Base-by-base conservation (phyloP, 2,888 invertebrate genomes). In the Conus canariensis region DNA sequence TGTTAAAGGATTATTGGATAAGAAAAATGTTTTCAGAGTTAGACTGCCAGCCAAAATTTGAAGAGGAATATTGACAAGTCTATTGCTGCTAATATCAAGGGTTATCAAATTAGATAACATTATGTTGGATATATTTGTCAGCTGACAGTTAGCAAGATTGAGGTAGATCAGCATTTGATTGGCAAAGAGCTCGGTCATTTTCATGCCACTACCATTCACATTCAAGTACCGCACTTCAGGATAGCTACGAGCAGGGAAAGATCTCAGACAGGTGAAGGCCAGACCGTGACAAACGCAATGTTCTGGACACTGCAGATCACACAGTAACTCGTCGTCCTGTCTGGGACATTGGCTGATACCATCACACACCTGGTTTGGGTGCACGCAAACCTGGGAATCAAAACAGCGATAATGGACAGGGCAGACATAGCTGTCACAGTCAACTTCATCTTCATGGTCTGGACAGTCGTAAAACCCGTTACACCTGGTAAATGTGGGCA, bases 321-420 rank as follows among this genome's bases (percentile, higher is more conserved):
- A 85, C 56, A 59, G 56, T 22, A 85, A 59, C 59, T 85, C 83
- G 59, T 85, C 83, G 22, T 85, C 83, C 7, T n/a, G 83, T 8
- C 12, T 58, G 7, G 83, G 83, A 22, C 83, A 85, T n/a, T 85
- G 83, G 59, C 9, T 22, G 22, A 16, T 5, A n/a, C 83, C 83
- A 59, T 85, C 83, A 85, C 83, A 85, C 83, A 85, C 58, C 16
- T 85, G 83, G 9, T n/a, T 10, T 8, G 83, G 56, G 59, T 85
- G 83, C 58, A 85, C 59, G n/a, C 83, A 85, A 22, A 85, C 59
- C 4, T 12, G 3, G n/a, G n/a, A 59, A 19, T 22, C 59, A 7
- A 58, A 22, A 59, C 83, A 85, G 83, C 83, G 83, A 22, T 85
- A 85, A 16, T 59, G n/a, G 19, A 58, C 59, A 22, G 83, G 22